A percentile compares a stretch with the other conserved stretches of the same genome.
Evolutionary conservation across 2,797 vertebrate species (phyloP).

Genomic region (Propithecus deckenii): DNA sequence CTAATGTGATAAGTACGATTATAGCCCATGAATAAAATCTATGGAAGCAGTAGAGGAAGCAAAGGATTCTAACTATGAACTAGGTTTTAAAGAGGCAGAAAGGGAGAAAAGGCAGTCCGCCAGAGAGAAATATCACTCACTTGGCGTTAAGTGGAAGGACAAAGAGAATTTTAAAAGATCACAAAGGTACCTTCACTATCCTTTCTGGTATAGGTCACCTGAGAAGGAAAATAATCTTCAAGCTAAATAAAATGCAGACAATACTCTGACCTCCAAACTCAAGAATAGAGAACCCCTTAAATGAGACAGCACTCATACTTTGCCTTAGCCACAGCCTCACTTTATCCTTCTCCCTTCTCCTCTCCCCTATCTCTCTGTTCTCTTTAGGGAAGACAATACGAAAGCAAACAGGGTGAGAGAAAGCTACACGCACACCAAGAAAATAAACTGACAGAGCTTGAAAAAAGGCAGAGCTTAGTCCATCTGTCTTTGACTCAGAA

Average conservation of each 20-base stretch:
- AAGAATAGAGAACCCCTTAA: not conserved
- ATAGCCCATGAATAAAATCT: not conserved
- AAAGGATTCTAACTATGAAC: not conserved
- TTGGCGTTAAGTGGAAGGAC: not conserved
- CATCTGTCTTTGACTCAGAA: conserved; percentile 12
- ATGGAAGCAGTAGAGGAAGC: not conserved
- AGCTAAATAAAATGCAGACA: conserved; percentile 44
- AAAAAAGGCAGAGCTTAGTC: not conserved
- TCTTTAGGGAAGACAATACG: not conserved
- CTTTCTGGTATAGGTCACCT: not conserved
- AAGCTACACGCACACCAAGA: not conserved
- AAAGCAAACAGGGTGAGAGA: not conserved
- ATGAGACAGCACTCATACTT: not conserved
- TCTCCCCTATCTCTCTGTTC: not conserved
- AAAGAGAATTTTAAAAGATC: conserved; percentile 5
- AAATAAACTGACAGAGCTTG: not conserved
- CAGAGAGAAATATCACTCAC: not conserved
- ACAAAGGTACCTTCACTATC: not conserved
- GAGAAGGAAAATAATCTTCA: conserved; percentile 5
- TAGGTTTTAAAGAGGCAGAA: not conserved
- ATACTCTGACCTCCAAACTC: not conserved
- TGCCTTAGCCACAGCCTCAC: not conserved
- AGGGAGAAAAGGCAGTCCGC: not conserved
- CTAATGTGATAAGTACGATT: not conserved
- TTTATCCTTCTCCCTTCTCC: not conserved